These are phyloP conservation scores for Smittia sp. DNA, from an alignment of 2,888 invertebrate genomes.

Conservation along the genomic window DNA sequence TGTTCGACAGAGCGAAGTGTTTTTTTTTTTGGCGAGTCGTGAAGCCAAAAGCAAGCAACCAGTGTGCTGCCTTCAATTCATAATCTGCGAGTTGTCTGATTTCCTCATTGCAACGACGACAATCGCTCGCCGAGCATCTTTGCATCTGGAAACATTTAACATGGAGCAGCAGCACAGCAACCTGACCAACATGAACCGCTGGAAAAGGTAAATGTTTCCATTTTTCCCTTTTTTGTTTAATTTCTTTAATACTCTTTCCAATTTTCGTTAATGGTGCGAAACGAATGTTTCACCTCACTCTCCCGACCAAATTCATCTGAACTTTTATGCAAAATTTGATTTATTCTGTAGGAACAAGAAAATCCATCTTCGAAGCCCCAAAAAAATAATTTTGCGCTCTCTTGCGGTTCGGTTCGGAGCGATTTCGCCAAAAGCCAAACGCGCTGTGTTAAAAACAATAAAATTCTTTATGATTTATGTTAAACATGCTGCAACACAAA, in stretches of 20 bases:
- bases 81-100: conserved; percentile 21
- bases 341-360: conserved; percentile 11
- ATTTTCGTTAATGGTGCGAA: conserved; percentile 26
- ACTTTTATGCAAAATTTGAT: conserved; percentile 27
- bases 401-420: not conserved
- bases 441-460: conserved; percentile 29
- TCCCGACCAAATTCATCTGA: conserved; percentile 23
- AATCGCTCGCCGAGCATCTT: not conserved
- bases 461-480: conserved; percentile 30
- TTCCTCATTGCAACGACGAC: not conserved
- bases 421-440: conserved; percentile 14
- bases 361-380: not conserved
- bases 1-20: not conserved
- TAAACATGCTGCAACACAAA: conserved; percentile 19
- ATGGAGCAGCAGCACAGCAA: not conserved
- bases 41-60: not conserved
- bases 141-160: conserved; percentile 27
- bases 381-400: not conserved
- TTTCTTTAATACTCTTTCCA: not conserved
- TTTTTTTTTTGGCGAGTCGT: not conserved
- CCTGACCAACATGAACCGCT: conserved; percentile 24
- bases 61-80: not conserved
- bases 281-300: conserved; percentile 2
- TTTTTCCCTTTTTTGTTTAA: conserved; percentile 18
- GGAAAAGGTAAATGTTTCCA: conserved; percentile 20